Evolutionary conservation across 53 echinoderm and acorn worm species (phyloP).

Genomic region (Glandiceps talaboti): DNA sequence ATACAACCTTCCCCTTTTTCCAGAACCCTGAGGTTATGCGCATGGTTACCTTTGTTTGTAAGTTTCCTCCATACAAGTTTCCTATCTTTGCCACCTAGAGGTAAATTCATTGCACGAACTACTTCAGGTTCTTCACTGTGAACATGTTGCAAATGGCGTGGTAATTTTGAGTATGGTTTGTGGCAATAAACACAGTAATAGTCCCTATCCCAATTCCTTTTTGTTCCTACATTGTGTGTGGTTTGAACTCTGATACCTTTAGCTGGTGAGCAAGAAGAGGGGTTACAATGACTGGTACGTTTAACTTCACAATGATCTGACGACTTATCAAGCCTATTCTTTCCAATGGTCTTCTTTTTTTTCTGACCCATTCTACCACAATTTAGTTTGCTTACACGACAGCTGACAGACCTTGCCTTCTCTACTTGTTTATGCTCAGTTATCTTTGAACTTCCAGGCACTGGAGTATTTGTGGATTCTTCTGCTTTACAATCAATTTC

Average conservation of each 20-base stretch:
- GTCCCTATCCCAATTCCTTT: conserved; percentile 41
- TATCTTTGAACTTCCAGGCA: too few species aligned
- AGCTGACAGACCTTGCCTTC: too few species aligned
- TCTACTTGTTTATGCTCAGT: too few species aligned
- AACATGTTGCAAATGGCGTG: conserved; percentile 28
- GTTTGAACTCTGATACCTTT: not conserved
- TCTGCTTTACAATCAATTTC: too few species aligned
- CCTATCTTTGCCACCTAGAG: not conserved
- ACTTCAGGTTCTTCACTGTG: conserved; percentile 27
- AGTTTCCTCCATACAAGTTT: not conserved
- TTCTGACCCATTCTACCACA: too few species aligned
- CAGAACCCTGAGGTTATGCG: conserved; percentile 43
- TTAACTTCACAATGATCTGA: too few species aligned
- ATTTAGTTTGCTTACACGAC: too few species aligned
- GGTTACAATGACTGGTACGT: too few species aligned
- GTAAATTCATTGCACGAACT: not conserved
- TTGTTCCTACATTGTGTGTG: conserved; percentile 28
- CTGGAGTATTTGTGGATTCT: too few species aligned
- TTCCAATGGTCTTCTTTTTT: too few species aligned
- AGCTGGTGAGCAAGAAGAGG: not conserved
- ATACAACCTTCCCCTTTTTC: conserved; percentile 30
- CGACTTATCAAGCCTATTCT: too few species aligned
- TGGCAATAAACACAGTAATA: conserved; percentile 52
- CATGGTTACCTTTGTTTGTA: conserved; percentile 44
- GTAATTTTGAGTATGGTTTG: conserved; percentile 29